These are phyloP conservation scores for Brachystomella parvula DNA, from an alignment of 1,140 invertebrate genomes.

Conservation along the genomic window DNA sequence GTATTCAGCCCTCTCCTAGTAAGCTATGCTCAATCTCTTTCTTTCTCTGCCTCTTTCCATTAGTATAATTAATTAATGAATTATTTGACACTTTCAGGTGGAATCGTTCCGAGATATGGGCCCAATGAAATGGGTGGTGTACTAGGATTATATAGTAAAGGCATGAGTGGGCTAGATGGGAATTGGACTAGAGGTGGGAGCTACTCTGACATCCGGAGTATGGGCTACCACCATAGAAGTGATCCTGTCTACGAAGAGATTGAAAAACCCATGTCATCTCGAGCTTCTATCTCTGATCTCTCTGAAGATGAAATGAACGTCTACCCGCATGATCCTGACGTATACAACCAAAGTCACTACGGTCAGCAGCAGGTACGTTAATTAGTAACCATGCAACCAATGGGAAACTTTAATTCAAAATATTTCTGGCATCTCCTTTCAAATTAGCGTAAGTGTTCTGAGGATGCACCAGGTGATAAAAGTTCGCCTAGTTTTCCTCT, in stretches of 20 bases:
- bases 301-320: conserved; percentile 36
- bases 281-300: conserved; percentile 36
- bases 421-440: neutral
- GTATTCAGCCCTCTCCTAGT: conserved; percentile 36
- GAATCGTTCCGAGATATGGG: conserved; percentile 21
- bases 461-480: too few relatives aligned
- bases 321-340: conserved; percentile 35
- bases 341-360: conserved; percentile 34
- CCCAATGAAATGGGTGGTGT: conserved; percentile 21
- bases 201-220: conserved; percentile 36
- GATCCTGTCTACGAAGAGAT: conserved; percentile 38
- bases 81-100: conserved; percentile 15
- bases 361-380: conserved; percentile 30
- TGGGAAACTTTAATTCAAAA: neutral
- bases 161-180: conserved; percentile 25
- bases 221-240: conserved; percentile 22
- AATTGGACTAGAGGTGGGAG: conserved; percentile 37
- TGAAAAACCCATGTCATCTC: conserved; percentile 35
- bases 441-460: too few relatives aligned
- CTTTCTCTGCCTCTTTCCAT: too few relatives aligned
- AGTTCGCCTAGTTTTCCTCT: too few relatives aligned
- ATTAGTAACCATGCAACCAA: neutral
- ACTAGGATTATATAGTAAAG: conserved; percentile 33
- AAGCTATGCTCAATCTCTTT: conserved; percentile 8
- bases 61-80: too few relatives aligned